A percentile compares a stretch with the other conserved stretches of the same genome.
Conservation (phyloP, 1,140 invertebrate genomes). For the Drosophila arawakana region DNA sequence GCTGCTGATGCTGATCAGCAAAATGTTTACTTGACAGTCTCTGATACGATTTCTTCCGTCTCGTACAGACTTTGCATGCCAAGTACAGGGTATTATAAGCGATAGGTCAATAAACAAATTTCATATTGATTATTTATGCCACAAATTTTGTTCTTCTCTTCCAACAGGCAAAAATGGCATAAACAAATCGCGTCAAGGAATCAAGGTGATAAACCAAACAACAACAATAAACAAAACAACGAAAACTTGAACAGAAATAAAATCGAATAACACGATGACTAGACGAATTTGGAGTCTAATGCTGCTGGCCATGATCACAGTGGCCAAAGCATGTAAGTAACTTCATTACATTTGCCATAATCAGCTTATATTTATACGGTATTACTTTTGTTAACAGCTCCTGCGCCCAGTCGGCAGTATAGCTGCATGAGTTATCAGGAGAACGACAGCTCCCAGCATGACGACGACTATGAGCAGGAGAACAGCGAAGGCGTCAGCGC, state of each 20-base stretch:
- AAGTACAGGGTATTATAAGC: neutral
- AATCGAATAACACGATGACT: constrained; percentile 45
- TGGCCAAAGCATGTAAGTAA: constrained; percentile 56
- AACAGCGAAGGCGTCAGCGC: constrained; percentile 42
- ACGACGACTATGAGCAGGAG: constrained; percentile 69
- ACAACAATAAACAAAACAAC: constrained; percentile 19
- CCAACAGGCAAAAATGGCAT: constrained; percentile 57
- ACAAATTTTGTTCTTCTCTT: constrained; percentile 30
- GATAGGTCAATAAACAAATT: constrained; percentile 14
- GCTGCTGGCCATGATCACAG: constrained; percentile 44
- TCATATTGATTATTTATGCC: constrained; percentile 17
- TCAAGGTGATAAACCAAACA: constrained; percentile 33
- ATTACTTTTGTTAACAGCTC: constrained; percentile 28
- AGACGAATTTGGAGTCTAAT: constrained; percentile 23
- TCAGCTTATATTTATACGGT: neutral
- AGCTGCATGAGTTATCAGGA: constrained; percentile 79
- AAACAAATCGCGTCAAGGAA: constrained; percentile 30
- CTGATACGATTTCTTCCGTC: no score
- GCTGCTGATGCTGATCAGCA: no score
- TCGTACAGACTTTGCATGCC: no score
- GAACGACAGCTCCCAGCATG: constrained; percentile 66
- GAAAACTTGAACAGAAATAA: constrained; percentile 19
- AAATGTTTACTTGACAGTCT: no score
- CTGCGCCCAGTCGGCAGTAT: constrained; percentile 63
- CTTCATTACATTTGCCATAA: no score